These are phyloP conservation scores for Ptilonorhynchus violaceus DNA, from an alignment of 2,113 vertebrate genomes.

Conservation along the genomic window DNA sequence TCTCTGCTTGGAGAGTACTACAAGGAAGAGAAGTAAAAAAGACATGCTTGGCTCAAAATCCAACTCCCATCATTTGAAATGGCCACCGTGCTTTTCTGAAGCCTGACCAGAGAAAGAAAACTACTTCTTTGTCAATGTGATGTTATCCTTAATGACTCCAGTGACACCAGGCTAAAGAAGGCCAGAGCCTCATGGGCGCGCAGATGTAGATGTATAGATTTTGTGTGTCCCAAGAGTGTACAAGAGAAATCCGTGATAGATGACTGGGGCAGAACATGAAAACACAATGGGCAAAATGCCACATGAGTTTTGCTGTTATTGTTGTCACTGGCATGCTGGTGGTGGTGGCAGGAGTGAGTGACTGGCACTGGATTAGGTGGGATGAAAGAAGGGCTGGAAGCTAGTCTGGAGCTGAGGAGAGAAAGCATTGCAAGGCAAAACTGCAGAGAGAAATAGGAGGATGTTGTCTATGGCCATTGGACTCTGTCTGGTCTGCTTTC, in stretches of 20 bases:
- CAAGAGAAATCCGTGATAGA: background rate
- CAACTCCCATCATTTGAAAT: background rate
- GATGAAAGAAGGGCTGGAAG: background rate
- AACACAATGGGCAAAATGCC: background rate
- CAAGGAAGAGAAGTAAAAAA: background rate
- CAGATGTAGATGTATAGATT: background rate
- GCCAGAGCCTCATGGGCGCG: background rate
- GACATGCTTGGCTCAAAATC: background rate
- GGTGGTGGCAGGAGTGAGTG: background rate
- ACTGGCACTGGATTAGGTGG: background rate
- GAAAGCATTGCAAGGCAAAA: background rate
- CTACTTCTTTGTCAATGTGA: background rate
- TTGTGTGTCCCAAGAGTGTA: background rate
- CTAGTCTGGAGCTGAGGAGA: background rate
- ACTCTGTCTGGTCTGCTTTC: background rate
- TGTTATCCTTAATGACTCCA: background rate
- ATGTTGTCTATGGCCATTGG: rapidly evolving
- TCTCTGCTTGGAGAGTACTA: background rate
- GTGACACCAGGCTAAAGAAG: background rate
- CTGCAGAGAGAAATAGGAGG: background rate
- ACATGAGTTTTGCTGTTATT: background rate
- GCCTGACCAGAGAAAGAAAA: background rate
- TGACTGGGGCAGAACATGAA: background rate
- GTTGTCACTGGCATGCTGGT: background rate
- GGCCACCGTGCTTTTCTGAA: background rate